These are phyloP conservation scores for Holothuria glaberrima DNA, from an alignment of 35 echinoderm and acorn worm species.

Conservation along the genomic window DNA sequence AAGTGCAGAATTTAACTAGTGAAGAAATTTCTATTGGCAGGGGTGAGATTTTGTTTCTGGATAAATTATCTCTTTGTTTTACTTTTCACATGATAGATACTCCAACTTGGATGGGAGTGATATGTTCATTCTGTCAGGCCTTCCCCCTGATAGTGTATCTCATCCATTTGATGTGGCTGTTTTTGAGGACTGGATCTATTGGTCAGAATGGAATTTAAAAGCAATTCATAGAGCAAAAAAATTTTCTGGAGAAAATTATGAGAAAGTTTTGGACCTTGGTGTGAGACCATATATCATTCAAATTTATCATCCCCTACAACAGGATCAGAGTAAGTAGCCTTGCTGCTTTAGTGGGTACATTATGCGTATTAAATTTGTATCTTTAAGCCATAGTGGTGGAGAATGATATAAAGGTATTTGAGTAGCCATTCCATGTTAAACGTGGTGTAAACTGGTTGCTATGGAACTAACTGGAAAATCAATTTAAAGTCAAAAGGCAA, in stretches of 20 bases:
- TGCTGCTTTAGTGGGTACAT: no score
- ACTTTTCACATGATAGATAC: constrained; percentile 4
- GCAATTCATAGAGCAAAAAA: constrained; percentile 47
- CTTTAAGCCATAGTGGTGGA: no score
- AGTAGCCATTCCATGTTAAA: no score
- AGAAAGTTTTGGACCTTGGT: constrained; percentile 23
- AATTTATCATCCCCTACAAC: constrained; percentile 56
- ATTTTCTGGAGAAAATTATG: constrained; percentile 29
- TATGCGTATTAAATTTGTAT: no score
- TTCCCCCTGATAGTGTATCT: constrained; percentile 52
- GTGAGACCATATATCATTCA: constrained; percentile 52
- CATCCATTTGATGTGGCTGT: constrained; percentile 90
- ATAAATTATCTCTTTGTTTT: neutral
- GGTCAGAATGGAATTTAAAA: constrained; percentile 90
- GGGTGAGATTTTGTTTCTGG: no score
- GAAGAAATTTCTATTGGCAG: no score
- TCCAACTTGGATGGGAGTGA: constrained; percentile 41
- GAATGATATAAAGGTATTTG: no score
- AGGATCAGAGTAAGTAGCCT: constrained; percentile 57
- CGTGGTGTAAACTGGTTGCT: no score
- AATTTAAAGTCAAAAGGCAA: no score
- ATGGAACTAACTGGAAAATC: no score
- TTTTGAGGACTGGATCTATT: constrained; percentile 90
- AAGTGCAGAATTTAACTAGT: no score
- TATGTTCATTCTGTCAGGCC: constrained; percentile 27